Base-by-base conservation (phyloP, 2,113 vertebrate species). In the Crypturellus undulatus region DNA sequence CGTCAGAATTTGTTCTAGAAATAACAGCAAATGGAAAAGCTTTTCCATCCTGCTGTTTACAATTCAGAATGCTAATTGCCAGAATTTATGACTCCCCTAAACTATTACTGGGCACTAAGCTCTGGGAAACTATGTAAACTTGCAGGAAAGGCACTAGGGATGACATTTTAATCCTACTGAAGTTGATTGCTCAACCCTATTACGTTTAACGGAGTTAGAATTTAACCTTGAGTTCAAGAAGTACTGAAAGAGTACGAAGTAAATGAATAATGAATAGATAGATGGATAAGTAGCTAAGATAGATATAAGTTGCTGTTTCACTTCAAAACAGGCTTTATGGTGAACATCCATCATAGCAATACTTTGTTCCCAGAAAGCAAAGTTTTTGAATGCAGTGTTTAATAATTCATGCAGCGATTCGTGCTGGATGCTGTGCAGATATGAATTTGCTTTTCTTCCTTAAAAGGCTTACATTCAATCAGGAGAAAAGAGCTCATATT, bases 401-500 rank as follows among this genome's bases (percentile, higher is more conserved):
- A 96, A 93, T 92, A 96, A 94, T 95, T 95, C 92, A 94, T 90
- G 68, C 69, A 34, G 65, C 24, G 69, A 78, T 56, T 84, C 83
- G 92, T 73, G 22, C 82, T 79, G 85, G 54, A 52, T 79, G 45
- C n/a, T 1, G 2, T 10, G 88, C 32, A 51, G 30, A 51, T 83
- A 32, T 78, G 88, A 90, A 92, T 95, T 80, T 94, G 45, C 73
- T 90, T 88, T 94, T 93, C 84, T 94, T 91, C 73, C 63, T 93
- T 56, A 30, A 20, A 84, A 92, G 94, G 69, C 73, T 89, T 76
- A 45, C 73, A 91, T 87, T 92, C 47, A 93, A 49, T 59, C 60
- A 81, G 54, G 62, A 84, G 84, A 75, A 92, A 93, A 95, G 64
- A 90, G 47, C 90, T 96, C 94, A 96, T 94, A 95, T 95, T 95